Conservation (phyloP, 2,797 vertebrate genomes). For the Chrosomus eos region DNA sequence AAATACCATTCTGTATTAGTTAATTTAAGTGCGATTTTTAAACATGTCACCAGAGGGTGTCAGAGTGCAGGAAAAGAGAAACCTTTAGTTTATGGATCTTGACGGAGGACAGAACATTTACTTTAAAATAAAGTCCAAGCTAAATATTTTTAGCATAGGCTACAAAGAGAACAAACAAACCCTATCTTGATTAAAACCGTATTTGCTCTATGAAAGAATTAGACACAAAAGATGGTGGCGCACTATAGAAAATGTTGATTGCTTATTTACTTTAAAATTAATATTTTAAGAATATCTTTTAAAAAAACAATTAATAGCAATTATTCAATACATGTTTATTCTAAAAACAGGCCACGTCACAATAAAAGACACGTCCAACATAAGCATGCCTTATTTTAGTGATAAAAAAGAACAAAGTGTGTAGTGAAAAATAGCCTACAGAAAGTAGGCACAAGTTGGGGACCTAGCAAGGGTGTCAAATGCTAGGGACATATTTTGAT, state of each 20-base stretch:
- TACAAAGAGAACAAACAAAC: neutral
- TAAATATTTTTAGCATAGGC: neutral
- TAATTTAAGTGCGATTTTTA: neutral
- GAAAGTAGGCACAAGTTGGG: neutral
- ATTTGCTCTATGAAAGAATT: neutral
- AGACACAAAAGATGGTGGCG: neutral
- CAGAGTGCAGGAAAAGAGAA: constrained; percentile 69
- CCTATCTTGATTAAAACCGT: neutral
- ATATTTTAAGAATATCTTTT: neutral
- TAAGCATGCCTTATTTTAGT: neutral
- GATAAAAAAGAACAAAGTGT: neutral
- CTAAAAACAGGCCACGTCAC: neutral
- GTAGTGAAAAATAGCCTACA: neutral
- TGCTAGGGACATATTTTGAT: too few relatives aligned
- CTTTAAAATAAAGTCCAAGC: neutral
- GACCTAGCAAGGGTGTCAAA: neutral
- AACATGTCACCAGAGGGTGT: constrained; percentile 70
- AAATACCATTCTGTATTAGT: neutral
- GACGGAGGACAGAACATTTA: neutral
- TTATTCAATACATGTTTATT: neutral
- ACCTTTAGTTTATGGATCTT: constrained; percentile 12
- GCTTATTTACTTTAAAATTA: neutral
- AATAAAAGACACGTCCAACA: neutral
- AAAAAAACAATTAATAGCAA: neutral
- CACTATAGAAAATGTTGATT: neutral